A percentile compares a stretch with the other conserved stretches of the same genome.
phyloP scores from a whole-genome alignment of 53 echinoderm and acorn worm species.

The Crossaster papposus region DNA sequence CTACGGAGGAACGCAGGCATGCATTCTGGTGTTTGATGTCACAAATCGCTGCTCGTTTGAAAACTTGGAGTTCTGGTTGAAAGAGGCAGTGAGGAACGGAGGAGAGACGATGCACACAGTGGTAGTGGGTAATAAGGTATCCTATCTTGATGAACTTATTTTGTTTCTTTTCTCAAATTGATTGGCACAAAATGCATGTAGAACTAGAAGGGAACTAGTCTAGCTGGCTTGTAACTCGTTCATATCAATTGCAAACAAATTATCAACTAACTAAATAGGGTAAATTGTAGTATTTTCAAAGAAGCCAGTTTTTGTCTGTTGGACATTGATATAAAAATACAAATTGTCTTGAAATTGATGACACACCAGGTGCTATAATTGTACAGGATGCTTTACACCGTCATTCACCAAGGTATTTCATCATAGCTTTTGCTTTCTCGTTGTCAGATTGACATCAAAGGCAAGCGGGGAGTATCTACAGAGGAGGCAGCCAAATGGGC shows the following conservation, averaged over 20 bases:
- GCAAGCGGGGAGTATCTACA: constrained; percentile 70
- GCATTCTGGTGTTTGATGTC: constrained; percentile 86
- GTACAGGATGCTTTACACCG: no score
- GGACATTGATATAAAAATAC: no score
- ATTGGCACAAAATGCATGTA: not conserved
- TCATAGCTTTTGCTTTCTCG: not conserved
- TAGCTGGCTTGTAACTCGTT: no score
- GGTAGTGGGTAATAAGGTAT: constrained; percentile 90
- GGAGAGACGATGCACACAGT: constrained; percentile 45
- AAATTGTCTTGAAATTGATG: no score
- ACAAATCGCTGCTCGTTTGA: constrained; percentile 85
- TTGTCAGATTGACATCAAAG: constrained; percentile 78
- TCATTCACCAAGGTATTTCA: no score
- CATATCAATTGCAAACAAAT: no score
- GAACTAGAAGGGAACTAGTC: no score
- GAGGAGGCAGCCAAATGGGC: constrained; percentile 91
- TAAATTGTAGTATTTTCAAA: no score
- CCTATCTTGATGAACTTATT: no score
- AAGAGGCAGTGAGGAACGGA: constrained; percentile 57
- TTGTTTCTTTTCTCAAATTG: not conserved
- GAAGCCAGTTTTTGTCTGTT: no score
- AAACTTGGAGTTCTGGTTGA: constrained; percentile 84
- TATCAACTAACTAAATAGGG: no score
- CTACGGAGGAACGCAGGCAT: constrained; percentile 77
- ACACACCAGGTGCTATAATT: no score